phyloP scores from a whole-genome alignment of 2,797 vertebrate species.

The Artibeus lituratus region DNA sequence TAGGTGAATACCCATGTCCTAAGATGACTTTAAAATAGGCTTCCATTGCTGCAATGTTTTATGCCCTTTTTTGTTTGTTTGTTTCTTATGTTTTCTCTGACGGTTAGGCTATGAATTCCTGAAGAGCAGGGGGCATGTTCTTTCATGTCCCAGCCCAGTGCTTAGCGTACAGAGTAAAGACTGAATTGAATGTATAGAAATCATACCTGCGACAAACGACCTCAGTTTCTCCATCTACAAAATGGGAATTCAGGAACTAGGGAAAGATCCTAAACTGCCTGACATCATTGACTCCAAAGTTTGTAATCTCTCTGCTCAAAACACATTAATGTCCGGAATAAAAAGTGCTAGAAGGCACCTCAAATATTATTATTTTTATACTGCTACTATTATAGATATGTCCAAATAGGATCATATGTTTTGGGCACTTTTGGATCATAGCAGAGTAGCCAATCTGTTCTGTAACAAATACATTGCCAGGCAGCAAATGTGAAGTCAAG shows the following conservation, averaged over 20 bases:
- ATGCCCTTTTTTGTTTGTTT: neutral
- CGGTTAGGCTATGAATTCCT: neutral
- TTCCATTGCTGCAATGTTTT: neutral
- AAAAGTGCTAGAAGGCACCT: neutral
- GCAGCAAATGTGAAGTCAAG: constrained; percentile 60
- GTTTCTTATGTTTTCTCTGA: neutral
- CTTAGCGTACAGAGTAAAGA: neutral
- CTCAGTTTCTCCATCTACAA: constrained; percentile 35
- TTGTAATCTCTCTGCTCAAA: neutral
- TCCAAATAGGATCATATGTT: neutral
- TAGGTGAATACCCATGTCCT: neutral
- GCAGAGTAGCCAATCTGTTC: constrained; percentile 21
- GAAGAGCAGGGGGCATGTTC: neutral
- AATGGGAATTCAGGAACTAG: neutral
- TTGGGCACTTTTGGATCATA: neutral
- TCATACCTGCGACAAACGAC: neutral
- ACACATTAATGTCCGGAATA: neutral
- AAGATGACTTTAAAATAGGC: neutral
- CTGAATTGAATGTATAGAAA: neutral
- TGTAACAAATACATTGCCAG: constrained; percentile 49
- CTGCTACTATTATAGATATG: neutral
- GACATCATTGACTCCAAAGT: neutral
- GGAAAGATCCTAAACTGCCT: neutral
- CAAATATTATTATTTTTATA: neutral
- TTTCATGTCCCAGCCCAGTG: neutral